Evolutionary conservation across 2,113 vertebrate genomes (phyloP).

Genomic region (Theropithecus gelada): DNA sequence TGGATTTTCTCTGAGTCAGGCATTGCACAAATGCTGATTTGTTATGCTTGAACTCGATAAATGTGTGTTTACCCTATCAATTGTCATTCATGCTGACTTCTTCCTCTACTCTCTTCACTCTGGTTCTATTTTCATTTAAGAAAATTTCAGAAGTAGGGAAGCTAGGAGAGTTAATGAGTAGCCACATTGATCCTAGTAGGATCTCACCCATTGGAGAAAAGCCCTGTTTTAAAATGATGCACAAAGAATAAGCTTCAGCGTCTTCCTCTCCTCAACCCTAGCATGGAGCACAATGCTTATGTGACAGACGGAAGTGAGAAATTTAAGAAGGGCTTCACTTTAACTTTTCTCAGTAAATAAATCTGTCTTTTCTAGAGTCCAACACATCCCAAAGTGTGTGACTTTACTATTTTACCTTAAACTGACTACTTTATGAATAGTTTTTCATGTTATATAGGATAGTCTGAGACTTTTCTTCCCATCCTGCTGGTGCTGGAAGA

Average conservation of each 20-base stretch:
- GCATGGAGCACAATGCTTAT: background rate
- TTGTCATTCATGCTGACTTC: background rate
- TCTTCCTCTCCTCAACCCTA: background rate
- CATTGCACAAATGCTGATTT: background rate
- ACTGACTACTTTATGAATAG: background rate
- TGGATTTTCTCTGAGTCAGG: background rate
- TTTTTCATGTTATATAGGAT: background rate
- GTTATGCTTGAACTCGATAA: constrained; percentile 24
- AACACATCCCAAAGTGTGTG: background rate
- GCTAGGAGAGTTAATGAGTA: background rate
- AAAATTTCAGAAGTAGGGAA: background rate
- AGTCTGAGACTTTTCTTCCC: background rate
- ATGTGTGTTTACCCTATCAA: background rate
- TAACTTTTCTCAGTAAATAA: background rate
- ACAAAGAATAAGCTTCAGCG: background rate
- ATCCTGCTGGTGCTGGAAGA: background rate
- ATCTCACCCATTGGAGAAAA: background rate
- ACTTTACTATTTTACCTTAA: background rate
- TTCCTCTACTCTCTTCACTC: background rate
- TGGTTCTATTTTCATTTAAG: background rate
- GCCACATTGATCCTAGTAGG: background rate
- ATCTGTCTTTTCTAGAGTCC: background rate
- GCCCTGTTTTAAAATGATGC: background rate
- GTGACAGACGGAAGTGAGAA: background rate
- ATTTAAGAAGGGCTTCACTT: background rate